Evolutionary conservation across 1,140 invertebrate species (phyloP), one percentile per base, ranked within the genome.

Genomic region (Papilio polytes): DNA sequence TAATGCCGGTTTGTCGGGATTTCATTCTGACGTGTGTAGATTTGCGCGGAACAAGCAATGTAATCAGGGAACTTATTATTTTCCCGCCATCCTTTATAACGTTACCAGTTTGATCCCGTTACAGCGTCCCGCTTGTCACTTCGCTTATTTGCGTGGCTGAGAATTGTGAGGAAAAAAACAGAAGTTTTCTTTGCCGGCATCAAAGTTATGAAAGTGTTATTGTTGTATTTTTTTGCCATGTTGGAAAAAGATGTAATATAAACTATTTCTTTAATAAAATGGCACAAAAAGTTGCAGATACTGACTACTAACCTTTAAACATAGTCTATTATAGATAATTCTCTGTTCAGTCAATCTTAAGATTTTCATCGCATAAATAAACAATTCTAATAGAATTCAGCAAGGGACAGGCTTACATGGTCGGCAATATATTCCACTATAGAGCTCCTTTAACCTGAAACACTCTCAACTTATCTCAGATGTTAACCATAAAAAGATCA

Each of bases 391-490:
- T 83, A 81, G 85, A 84, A 86, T 86, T 72, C 81, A 87, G 85
- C 73, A 84, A 80, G 83, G 82, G 84, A 31, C 12, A 63, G 80
- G 83, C 84, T 84, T 56, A 36, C 80, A 82, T 84, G 84, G 84
- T 88, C 85, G 83, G 85, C 87, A 86, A 88, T 90, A 87, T 90
- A 89, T 84, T 84, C 74, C 81, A 78, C 85, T 83, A 84, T 86
- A 88, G 85, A 81, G 85, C 83, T 89, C 84, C 87, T 89, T 89
- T 91, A 90, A 93, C 90, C 90, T 91, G 90, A 91, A 91, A 91
- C 85, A 88, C 85, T 86, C 88, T 86, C 84, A 88, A 92, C 85
- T 91, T 92, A 92, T 92, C 88, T 90, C 66, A 81, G 83, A 89
- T 89, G 86, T 91, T 88, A 89, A 89, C 90, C 86, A 87, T 86